Evolutionary conservation across 2,888 invertebrate genomes (phyloP).

Genomic region (Calameuta filiformis): DNA sequence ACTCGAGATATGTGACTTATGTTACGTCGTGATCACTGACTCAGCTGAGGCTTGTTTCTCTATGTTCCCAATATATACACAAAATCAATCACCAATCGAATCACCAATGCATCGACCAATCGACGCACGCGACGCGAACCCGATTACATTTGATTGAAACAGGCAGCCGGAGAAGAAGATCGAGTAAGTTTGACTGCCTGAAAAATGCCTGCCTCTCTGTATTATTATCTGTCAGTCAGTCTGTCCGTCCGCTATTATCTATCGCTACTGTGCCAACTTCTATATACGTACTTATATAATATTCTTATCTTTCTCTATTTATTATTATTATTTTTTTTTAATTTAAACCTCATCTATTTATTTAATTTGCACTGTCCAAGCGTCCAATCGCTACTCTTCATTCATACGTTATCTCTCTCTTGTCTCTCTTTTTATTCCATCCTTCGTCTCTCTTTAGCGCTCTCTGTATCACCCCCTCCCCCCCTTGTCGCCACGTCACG

Average conservation of each 20-base stretch:
- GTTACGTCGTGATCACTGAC: slow-evolving; percentile 47
- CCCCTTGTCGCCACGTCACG: not conserved
- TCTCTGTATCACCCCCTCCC: not conserved
- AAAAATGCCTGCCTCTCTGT: slow-evolving; percentile 30
- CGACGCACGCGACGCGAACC: slow-evolving; percentile 53
- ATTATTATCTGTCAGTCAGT: slow-evolving; percentile 43
- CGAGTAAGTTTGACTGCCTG: slow-evolving; percentile 70
- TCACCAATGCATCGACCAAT: slow-evolving; percentile 32
- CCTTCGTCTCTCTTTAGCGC: not conserved
- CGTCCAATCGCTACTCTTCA: not conserved
- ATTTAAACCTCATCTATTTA: not conserved
- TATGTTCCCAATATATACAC: slow-evolving; percentile 40
- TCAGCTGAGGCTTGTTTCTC: slow-evolving; percentile 60
- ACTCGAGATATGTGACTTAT: not conserved
- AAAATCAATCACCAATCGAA: slow-evolving; percentile 46
- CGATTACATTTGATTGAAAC: slow-evolving; percentile 58
- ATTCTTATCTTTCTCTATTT: slow-evolving; percentile 10
- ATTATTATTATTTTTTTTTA: not conserved
- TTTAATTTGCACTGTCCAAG: not conserved
- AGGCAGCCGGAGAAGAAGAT: slow-evolving; percentile 76
- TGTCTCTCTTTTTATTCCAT: not conserved
- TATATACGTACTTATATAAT: not conserved
- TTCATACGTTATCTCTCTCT: not conserved
- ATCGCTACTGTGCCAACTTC: slow-evolving; percentile 5
- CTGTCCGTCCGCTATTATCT: slow-evolving; percentile 48